Conservation (phyloP, 1,140 invertebrate species). For the Zaprionus inermis region DNA sequence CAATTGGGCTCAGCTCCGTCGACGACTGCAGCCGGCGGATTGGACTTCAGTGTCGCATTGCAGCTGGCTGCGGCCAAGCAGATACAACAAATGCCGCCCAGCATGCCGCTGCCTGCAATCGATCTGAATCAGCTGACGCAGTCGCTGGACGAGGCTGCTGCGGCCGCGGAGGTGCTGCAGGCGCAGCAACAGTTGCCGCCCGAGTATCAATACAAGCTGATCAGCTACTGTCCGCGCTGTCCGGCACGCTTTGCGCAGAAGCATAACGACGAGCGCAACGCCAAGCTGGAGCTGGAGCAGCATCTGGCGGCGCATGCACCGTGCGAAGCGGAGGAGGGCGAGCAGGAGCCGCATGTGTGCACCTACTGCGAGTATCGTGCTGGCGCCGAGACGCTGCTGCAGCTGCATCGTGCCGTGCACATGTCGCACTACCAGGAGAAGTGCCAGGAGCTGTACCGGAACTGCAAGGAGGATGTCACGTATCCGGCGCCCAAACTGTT, state of each 20-base stretch:
- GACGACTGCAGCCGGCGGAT: constrained; percentile 35
- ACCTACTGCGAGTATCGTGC: constrained; percentile 92
- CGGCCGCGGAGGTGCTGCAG: constrained; percentile 14
- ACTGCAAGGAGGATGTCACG: constrained; percentile 87
- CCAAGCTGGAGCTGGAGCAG: constrained; percentile 84
- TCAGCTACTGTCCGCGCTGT: constrained; percentile 88
- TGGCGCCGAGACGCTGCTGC: constrained; percentile 88
- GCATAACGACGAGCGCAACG: constrained; percentile 85
- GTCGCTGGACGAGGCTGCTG: constrained; percentile 35
- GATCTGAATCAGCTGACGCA: constrained; percentile 60
- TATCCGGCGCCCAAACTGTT: constrained; percentile 88
- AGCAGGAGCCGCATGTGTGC: constrained; percentile 86
- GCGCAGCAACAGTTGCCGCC: constrained; percentile 60
- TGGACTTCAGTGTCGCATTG: constrained; percentile 83
- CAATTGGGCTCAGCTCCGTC: constrained; percentile 31
- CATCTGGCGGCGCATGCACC: constrained; percentile 87
- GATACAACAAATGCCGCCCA: constrained; percentile 51
- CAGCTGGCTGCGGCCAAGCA: constrained; percentile 80
- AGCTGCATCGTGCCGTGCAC: constrained; percentile 91
- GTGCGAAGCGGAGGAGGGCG: constrained; percentile 43
- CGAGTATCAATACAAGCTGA: constrained; percentile 82
- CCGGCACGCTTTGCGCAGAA: constrained; percentile 89
- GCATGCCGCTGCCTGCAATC: constrained; percentile 54
- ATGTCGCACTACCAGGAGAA: constrained; percentile 92
- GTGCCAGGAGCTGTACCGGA: constrained; percentile 89